Evolutionary conservation across 2,888 invertebrate genomes (phyloP), one percentile per base, ranked within the genome.

Genomic region (Drosophila diplacantha): DNA sequence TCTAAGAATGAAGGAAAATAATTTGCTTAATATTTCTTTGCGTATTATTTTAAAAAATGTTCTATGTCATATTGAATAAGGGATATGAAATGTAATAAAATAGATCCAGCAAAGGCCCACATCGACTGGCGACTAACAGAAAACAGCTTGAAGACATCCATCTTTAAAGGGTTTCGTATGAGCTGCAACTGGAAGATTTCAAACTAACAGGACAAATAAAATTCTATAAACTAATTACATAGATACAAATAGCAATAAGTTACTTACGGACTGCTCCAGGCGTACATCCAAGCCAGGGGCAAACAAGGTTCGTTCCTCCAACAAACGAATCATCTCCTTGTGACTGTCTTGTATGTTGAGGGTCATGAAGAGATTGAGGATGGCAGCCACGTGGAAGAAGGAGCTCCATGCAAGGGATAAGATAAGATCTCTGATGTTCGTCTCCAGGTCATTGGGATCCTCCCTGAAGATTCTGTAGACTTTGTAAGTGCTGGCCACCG

Each of bases 161-260:
- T 5, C 14, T 64, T 46, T 0, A 69, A 14, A 0, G 81, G 83
- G 56, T 66, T 68, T 0, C 63, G 29, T 9, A 16, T 18, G 3
- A 77, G 11, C 16, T 77, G 81, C 44, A 82, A 29, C 7, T 67
- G 62, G 39, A 77, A 1, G n/a, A 22, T 41, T 9, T 60, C 60
- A 11, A 41, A 34, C 62, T 22, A n/a, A n/a, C n/a, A n/a, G n/a
- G n/a, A n/a, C n/a, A n/a, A n/a, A n/a, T n/a, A n/a, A n/a, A n/a
- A n/a, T n/a, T n/a, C n/a, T n/a, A n/a, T n/a, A n/a, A n/a, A n/a
- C n/a, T n/a, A n/a, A n/a, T n/a, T n/a, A n/a, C n/a, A n/a, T n/a
- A n/a, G n/a, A n/a, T n/a, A n/a, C n/a, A 22, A 22, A 22, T 22
- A 22, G 22, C 5, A 22, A 22, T 5, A 22, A 3, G 5, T 22